Evolutionary conservation across 2,113 vertebrate genomes (phyloP), one percentile per base, ranked within the genome.

Genomic region (Sander lucioperca): DNA sequence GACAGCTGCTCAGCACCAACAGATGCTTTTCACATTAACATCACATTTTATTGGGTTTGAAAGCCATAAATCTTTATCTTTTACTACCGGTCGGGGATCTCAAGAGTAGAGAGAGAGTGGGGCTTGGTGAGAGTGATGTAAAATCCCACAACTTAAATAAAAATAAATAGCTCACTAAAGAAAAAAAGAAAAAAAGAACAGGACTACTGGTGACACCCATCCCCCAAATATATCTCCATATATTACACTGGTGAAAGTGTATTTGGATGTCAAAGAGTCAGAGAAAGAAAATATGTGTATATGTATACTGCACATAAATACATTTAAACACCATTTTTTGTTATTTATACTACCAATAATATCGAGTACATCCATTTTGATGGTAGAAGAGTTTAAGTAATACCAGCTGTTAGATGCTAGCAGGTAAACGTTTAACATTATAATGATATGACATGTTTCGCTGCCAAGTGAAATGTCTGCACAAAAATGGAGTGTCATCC

Each of bases 1-100:
- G 86, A 90, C 84, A 88, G 86, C 87, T 80, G 80, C 81, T 80
- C 83, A 47, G 64, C 67, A 62, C 51, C 59, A 62, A 47, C 89
- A 92, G 82, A 84, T 93, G 88, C 48, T 82, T 82, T 83, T 72
- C 57, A 74, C 72, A 86, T 94, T 77, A 67, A 27, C 77, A 16
- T 71, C 45, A 53, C 54, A 25, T 80, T 89, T 89, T 88, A 89
- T 83, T 87, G 79, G 56, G 56, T 23, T 43, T 77, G 50, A 78
- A 82, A 75, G 77, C 51, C 0, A 0, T 89, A 90, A 90, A 93
- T 94, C 80, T 73, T 64, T 27, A 23, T 64, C 43, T 54, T 93
- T 91, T 78, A 90, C 74, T 58, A 56, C 63, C 16, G 18, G 43
- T 79, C 13, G 13, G 79, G 75, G 67, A 76, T 70, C 72, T 80